Base-by-base conservation (phyloP, 2,113 vertebrate species). In the Enhydra lutris region DNA sequence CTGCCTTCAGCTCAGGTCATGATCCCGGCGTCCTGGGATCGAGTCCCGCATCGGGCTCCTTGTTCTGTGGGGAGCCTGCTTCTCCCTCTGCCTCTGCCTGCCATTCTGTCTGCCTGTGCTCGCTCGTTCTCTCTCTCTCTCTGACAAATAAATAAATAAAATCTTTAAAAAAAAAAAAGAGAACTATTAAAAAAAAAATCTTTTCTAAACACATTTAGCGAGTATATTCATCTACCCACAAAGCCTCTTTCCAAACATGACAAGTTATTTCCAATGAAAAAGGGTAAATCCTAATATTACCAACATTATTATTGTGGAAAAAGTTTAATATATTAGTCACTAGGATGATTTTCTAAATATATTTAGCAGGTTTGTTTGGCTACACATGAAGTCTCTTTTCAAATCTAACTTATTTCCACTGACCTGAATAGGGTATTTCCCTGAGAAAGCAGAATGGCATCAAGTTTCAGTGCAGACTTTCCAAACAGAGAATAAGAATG, bases 331-430 rank as follows among this genome's bases (percentile, higher is more conserved):
- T 63, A 97, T 73, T 92, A 91, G 57, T 90, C 92, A 88, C 50
- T 47, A 92, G 45, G 50, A 84, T 87, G 29, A 81, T 82, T 93
- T 95, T 91, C 63, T 65, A 81, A 97, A 90, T 87, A 88, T 94
- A 84, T 59, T 89, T 81, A 92, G 81, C 83, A 95, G 45, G 50
- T 95, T 95, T 88, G 52, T 74, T 93, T 92, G 61, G 45, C 90
- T 76, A 52, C 34, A 20, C 24, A 71, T n/a, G 20, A 93, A 89
- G 20, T 52, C 18, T 93, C 73, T 87, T 59, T 96, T 92, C 63
- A 79, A 81, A 71, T 8, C 47, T 92, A 61, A 87, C 47, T 89
- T 81, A 78, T 94, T 97, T 96, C 94, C 84, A 97, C 65, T 36
- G 91, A 94, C 57, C 57, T 92, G 82, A 88, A 67, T 34, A 52